These are phyloP conservation scores for Mellivora capensis DNA, from an alignment of 2,113 vertebrate species.

Conservation along the genomic window DNA sequence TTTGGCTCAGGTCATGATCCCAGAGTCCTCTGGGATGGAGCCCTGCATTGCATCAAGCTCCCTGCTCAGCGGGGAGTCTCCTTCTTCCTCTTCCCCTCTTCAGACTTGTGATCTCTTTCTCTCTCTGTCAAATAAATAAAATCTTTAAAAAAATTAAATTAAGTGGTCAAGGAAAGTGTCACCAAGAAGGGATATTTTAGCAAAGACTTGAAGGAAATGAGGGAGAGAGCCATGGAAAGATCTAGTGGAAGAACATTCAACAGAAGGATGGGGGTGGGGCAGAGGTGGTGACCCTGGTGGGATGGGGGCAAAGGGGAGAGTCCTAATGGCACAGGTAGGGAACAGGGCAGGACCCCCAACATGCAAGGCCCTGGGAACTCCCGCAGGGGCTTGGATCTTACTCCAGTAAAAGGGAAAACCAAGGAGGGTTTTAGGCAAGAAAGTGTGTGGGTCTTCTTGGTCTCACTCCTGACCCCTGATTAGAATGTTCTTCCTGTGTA, in stretches of 20 bases:
- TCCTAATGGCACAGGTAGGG: not conserved
- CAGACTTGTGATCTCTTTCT: no score
- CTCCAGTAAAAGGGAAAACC: not conserved
- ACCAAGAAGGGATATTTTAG: not conserved
- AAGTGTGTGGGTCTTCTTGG: not conserved
- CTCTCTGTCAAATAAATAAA: not conserved
- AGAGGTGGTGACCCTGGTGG: not conserved
- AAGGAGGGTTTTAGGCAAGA: not conserved
- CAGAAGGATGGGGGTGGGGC: not conserved
- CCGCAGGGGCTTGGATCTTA: not conserved
- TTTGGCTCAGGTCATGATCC: not conserved
- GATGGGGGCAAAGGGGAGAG: not conserved
- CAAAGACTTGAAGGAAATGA: conserved; percentile 8
- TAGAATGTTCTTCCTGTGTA: not conserved
- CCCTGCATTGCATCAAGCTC: not conserved
- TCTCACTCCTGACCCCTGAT: not conserved
- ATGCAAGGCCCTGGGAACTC: not conserved
- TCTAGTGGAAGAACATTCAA: not conserved
- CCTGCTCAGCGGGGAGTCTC: not conserved
- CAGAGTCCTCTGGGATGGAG: no score
- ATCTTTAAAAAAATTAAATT: no score
- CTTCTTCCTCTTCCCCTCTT: not conserved
- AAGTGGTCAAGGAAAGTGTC: not conserved
- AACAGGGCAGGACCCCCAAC: not conserved
- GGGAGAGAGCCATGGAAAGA: not conserved